Evolutionary conservation across 2,888 invertebrate genomes (phyloP).

Genomic region (Agapostemon virescens): DNA sequence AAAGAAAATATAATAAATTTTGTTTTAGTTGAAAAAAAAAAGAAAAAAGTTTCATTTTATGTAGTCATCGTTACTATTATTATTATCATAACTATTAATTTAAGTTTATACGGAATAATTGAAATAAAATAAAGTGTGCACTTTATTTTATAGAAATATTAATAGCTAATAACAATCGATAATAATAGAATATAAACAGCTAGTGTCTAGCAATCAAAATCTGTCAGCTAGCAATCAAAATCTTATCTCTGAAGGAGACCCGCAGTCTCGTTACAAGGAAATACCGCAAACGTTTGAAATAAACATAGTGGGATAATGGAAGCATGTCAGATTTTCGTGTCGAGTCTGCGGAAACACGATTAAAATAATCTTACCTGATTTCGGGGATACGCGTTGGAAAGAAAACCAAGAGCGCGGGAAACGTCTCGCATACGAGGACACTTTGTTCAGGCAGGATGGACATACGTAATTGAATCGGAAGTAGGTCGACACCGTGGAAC

Average conservation of each 20-base stretch:
- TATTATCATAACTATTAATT: no score
- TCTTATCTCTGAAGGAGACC: neutral
- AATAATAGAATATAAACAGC: no score
- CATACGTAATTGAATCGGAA: conserved; percentile 49
- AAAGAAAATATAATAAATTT: neutral
- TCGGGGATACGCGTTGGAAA: conserved; percentile 28
- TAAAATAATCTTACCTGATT: conserved; percentile 54
- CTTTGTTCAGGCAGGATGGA: conserved; percentile 39
- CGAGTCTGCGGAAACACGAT: neutral
- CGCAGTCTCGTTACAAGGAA: neutral
- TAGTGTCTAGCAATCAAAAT: no score
- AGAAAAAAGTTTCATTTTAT: neutral
- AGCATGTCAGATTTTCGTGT: neutral
- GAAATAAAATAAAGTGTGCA: no score
- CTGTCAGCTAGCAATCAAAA: neutral
- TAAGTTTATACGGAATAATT: no score
- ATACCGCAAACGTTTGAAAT: neutral
- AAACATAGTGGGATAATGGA: neutral
- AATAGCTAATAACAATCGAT: no score
- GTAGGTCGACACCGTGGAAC: conserved; percentile 60
- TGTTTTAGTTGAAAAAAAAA: no score
- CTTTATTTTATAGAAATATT: no score
- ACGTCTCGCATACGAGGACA: conserved; percentile 49
- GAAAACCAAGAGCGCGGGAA: conserved; percentile 29
- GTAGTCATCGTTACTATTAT: no score